Percentiles rank a stretch among this genome's conserved stretches.
Evolutionary conservation across 2,888 invertebrate genomes (phyloP).

Genomic region (Diaphora mendica): DNA sequence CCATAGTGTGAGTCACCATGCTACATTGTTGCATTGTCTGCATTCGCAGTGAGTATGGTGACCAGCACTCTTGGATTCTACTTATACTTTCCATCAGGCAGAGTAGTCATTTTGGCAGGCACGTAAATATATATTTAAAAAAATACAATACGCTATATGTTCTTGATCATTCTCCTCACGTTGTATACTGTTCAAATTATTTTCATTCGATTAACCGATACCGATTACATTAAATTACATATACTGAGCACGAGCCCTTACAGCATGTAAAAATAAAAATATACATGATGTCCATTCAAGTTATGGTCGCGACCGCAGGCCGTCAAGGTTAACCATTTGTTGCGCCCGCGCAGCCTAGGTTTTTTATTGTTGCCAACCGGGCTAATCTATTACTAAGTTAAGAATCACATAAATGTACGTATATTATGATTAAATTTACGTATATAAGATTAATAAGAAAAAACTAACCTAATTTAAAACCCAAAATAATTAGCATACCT

Average conservation of each 20-base stretch:
- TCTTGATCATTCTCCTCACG: not conserved
- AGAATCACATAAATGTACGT: not conserved
- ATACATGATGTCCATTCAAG: constrained; percentile 42
- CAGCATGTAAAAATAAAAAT: constrained; percentile 1
- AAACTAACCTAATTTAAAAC: not conserved
- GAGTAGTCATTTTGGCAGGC: no score
- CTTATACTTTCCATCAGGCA: no score
- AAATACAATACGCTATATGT: not conserved
- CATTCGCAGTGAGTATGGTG: no score
- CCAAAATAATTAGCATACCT: not conserved
- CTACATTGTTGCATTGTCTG: no score
- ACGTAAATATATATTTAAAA: no score
- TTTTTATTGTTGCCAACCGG: constrained; percentile 53
- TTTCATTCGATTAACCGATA: not conserved
- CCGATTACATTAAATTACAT: not conserved
- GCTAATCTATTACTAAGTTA: constrained; percentile 39
- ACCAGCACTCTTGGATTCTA: no score
- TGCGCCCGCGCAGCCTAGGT: constrained; percentile 48
- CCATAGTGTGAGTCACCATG: no score
- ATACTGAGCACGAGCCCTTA: not conserved
- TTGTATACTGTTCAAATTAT: not conserved
- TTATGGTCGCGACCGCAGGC: constrained; percentile 54
- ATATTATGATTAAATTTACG: not conserved
- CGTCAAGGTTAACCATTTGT: constrained; percentile 65
- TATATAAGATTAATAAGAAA: not conserved